Evolutionary conservation across 2,888 invertebrate genomes (phyloP), one percentile per base, ranked within the genome.

Genomic region (Ashinkailepas kermadecensis): DNA sequence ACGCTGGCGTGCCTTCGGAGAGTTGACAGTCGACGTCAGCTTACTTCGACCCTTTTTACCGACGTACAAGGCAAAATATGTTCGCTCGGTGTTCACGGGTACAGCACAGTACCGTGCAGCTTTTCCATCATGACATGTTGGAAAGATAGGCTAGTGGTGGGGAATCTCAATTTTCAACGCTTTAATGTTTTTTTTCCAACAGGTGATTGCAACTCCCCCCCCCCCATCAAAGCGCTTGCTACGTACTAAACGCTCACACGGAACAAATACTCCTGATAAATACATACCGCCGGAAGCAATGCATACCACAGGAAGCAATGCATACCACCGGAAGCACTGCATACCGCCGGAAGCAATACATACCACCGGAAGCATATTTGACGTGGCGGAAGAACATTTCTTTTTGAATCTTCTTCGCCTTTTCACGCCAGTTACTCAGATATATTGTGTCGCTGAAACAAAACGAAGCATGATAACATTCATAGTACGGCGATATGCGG

Each of bases 361-460:
- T 56, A 74, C 74, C 74, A 8, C 54, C 74, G 15, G 74, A 74
- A 12, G 74, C 74, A 56, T 74, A 74, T 21, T 74, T 74, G 56
- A 74, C 74, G 10, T 13, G 54, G 18, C 74, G 54, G 56, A 74
- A 74, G 74, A 74, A 74, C 8, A 74, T 21, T 21, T 74, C 74
- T 39, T 74, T 74, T 11, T 74, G 74, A 15, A 74, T 74, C 21
- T 56, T 74, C 23, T 21, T 18, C 21, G 74, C 74, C 74, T 74
- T 74, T 10, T 74, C 74, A 8, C 74, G 54, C 74, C 74, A 74
- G 56, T 21, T 56, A 56, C 74, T 74, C 18, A 74, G 74, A 10
- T 56, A 74, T 74, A 74, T 74, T 56, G 74, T 74, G 21, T 74
- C 56, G 54, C 74, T 74, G 74, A 54, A 74, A 74, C 39, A 39